Conservation (phyloP, 2,113 vertebrate genomes). For the Alces alces region DNA sequence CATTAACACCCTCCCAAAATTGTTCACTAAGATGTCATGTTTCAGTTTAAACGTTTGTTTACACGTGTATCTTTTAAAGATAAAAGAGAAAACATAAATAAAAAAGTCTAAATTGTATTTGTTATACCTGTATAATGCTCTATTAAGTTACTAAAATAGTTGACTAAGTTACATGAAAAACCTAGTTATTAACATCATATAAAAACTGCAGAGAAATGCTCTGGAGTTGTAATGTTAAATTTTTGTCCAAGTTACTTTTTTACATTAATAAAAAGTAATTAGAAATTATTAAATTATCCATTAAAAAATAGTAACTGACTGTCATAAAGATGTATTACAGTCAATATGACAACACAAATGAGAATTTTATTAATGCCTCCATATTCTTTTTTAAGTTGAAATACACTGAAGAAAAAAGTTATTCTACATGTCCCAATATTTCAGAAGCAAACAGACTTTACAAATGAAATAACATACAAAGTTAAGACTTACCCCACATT, state of each 20-base stretch:
- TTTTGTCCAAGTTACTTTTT: background rate
- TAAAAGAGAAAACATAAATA: background rate
- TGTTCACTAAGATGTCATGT: background rate
- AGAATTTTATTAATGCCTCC: background rate
- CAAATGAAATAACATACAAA: slow-evolving; percentile 26
- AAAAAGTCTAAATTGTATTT: background rate
- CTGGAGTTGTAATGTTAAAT: background rate
- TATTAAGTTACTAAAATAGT: slow-evolving; percentile 5
- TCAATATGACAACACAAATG: background rate
- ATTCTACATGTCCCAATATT: slow-evolving; percentile 15
- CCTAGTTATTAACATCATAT: background rate
- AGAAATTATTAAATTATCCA: slow-evolving; percentile 17
- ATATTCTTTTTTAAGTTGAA: background rate
- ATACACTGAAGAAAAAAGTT: background rate
- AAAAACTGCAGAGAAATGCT: slow-evolving; percentile 1
- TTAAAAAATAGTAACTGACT: background rate
- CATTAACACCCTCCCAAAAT: background rate
- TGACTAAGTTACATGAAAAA: slow-evolving; percentile 22
- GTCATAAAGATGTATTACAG: background rate
- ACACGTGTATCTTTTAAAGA: background rate
- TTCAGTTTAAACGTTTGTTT: background rate
- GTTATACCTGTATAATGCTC: background rate
- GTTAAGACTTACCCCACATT: slow-evolving; percentile 89
- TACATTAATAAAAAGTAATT: slow-evolving; percentile 5
- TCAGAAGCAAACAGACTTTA: slow-evolving; percentile 16